Evolutionary conservation across 2,888 invertebrate species (phyloP), one percentile per base, ranked within the genome.

Genomic region (Apodemia hepburni): DNA sequence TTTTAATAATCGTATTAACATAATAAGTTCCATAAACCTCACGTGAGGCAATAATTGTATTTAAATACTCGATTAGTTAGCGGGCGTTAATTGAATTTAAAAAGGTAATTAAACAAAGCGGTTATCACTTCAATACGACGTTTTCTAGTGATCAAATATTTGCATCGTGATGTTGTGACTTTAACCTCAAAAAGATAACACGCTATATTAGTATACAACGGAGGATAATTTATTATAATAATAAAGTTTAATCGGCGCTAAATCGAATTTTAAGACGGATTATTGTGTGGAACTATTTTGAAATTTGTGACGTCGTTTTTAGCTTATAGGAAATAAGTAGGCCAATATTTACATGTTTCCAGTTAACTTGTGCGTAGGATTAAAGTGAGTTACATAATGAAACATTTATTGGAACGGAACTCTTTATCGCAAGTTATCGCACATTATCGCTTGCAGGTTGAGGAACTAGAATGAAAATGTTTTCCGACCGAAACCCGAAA

Each of bases 1-100:
- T 5, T 12, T 51, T 4, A 18, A 22, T 22, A 22, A 51, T 11
- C 17, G 17, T 51, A 51, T 18, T 18, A 51, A 5, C 51, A 51
- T 51, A 51, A 51, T 51, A 18, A 17, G 51, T 51, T 8, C 3
- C 8, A 51, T 22, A 51, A 59, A 42, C n/a, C 57, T 57, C 61
- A 45, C 61, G 61, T 61, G 61, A 58, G 29, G 12, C 9, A 8
- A 38, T 58, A 61, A 42, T 29, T 12, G 45, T 45, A 58, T 8
- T 29, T 33, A 61, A 61, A 61, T 29, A 60, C 51, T 22, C 51
- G 51, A 17, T 49, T 38, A 38, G 38, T 38, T 38, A 38, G 38
- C 33, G 3, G 15, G 33, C 15, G 29, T 18, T 61, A 35, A 51
- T 61, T 38, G 15, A 35, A 15, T 51, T 38, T 42, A 59, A 45